phyloP scores from a whole-genome alignment of 2,888 invertebrate genomes.

The Orgyia antiqua region DNA sequence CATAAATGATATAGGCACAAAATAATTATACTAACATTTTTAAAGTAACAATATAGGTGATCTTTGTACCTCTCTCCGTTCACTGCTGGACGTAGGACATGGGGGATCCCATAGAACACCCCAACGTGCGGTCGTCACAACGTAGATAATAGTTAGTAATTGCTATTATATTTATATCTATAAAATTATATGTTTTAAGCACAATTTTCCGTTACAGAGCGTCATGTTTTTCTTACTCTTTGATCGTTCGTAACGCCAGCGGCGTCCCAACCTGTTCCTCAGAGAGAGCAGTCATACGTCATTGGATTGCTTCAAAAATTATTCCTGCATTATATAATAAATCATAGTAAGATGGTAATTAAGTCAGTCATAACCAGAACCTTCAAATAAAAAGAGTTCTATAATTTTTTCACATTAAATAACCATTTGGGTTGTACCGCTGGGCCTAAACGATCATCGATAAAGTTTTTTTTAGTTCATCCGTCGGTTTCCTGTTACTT shows the following conservation, averaged over 20 bases:
- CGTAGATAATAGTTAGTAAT: too few relatives aligned
- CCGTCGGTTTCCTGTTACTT: conserved; percentile 31
- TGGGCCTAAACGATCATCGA: conserved; percentile 58
- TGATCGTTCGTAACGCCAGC: conserved; percentile 47
- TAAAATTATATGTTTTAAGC: too few relatives aligned
- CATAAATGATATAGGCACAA: too few relatives aligned
- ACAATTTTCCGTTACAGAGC: too few relatives aligned
- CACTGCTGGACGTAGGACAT: too few relatives aligned
- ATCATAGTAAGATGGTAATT: conserved; percentile 77
- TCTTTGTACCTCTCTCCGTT: too few relatives aligned
- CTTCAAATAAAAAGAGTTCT: conserved; percentile 64
- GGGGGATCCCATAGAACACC: too few relatives aligned
- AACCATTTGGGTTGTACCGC: conserved; percentile 52
- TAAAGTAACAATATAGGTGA: too few relatives aligned
- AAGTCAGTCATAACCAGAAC: conserved; percentile 74
- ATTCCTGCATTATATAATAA: conserved; percentile 73
- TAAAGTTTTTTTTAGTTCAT: conserved; percentile 35
- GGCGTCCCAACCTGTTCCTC: conserved; percentile 62
- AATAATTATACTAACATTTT: too few relatives aligned
- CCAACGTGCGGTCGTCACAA: too few relatives aligned
- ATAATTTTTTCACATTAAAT: conserved; percentile 74
- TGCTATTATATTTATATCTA: too few relatives aligned
- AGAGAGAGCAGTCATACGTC: conserved; percentile 66
- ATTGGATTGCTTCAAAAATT: conserved; percentile 66
- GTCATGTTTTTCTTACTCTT: conserved; percentile 14